Percentiles rank a stretch among this genome's conserved stretches.
These are phyloP conservation scores for Crotalus horridus DNA, from an alignment of 2,113 vertebrate species.

Conservation along the genomic window DNA sequence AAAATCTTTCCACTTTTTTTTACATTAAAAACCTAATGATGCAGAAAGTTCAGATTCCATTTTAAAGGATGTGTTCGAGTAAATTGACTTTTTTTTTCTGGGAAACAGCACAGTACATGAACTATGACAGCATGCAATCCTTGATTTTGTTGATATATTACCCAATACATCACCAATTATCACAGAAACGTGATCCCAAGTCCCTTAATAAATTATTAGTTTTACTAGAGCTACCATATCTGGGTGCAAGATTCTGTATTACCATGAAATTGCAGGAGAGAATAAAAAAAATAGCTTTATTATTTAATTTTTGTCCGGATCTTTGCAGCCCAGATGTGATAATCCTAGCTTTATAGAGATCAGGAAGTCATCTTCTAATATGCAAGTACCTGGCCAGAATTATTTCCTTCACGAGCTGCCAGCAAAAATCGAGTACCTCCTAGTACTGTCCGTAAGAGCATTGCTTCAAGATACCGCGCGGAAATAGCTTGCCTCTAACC, in stretches of 20 bases:
- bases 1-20: neutral
- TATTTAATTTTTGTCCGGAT: neutral
- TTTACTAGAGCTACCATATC: neutral
- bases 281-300: neutral
- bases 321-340: neutral
- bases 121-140: neutral
- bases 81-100: neutral
- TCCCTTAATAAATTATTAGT: neutral
- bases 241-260: neutral
- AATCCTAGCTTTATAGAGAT: neutral
- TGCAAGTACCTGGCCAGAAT: neutral
- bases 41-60: neutral
- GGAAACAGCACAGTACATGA: no score
- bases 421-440: neutral
- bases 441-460: neutral
- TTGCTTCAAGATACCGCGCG: neutral
- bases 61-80: neutral
- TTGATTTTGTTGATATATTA: neutral
- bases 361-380: neutral
- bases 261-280: neutral
- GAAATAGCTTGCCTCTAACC: neutral
- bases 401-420: neutral
- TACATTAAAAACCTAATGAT: neutral
- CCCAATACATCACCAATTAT: neutral
- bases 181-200: neutral